These are phyloP conservation scores for Melanostoma mellinum DNA, from an alignment of 2,888 invertebrate species.

Conservation along the genomic window DNA sequence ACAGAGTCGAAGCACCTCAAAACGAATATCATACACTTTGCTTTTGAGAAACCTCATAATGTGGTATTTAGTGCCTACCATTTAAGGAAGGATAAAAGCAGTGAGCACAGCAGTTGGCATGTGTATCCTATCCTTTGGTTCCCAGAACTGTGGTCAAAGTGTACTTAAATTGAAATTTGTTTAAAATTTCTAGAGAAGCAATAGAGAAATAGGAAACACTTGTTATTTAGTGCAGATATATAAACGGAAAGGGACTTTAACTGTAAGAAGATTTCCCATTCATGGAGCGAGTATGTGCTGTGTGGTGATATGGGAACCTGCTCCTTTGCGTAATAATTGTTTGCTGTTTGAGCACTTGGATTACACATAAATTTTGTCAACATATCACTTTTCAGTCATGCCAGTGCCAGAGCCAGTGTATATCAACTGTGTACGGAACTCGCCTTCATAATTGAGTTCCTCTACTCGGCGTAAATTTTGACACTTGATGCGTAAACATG, in stretches of 20 bases:
- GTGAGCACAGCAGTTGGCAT: constrained; percentile 45
- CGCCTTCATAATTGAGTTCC: constrained; percentile 45
- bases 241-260: neutral
- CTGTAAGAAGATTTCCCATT: neutral
- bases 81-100: constrained; percentile 53
- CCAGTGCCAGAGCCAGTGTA: constrained; percentile 10
- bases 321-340: constrained; percentile 1
- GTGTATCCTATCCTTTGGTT: constrained; percentile 34
- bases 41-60: constrained; percentile 69
- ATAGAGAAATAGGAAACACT: constrained; percentile 18
- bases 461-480: constrained; percentile 60
- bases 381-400: constrained; percentile 51
- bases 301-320: constrained; percentile 1
- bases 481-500: constrained; percentile 71
- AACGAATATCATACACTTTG: constrained; percentile 45
- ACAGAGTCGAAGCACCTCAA: constrained; percentile 9
- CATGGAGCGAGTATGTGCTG: constrained; percentile 18
- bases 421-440: constrained; percentile 14
- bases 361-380: constrained; percentile 62
- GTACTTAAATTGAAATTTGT: constrained; percentile 42
- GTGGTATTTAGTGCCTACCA: constrained; percentile 73
- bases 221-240: constrained; percentile 9
- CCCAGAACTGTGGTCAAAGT: constrained; percentile 63
- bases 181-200: constrained; percentile 31
- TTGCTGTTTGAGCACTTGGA: constrained; percentile 34